Conservation (phyloP, 1,140 invertebrate species). For the Neocloeon triangulifer region DNA sequence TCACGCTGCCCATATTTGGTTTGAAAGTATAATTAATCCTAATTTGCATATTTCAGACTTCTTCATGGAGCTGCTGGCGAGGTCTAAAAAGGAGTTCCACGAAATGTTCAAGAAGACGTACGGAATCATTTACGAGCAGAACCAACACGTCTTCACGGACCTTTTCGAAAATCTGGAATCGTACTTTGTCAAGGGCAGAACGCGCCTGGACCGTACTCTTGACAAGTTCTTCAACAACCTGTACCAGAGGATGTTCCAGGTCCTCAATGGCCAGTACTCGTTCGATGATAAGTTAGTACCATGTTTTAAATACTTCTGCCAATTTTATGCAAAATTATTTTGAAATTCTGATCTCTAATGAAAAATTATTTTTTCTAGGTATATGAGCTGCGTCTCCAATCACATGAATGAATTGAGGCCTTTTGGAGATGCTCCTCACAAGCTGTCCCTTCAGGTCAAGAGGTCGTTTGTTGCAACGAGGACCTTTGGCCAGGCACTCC, state of each 20-base stretch:
- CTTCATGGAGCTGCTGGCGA: slow-evolving; percentile 60
- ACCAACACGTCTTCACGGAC: slow-evolving; percentile 77
- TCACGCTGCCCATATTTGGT: no score
- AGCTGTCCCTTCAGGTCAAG: slow-evolving; percentile 68
- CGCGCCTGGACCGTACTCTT: slow-evolving; percentile 65
- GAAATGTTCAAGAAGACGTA: slow-evolving; percentile 89
- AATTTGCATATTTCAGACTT: slow-evolving; percentile 35
- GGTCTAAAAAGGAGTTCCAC: slow-evolving; percentile 68
- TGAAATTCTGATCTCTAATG: background rate
- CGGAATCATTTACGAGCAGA: slow-evolving; percentile 83
- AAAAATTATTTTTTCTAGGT: slow-evolving; percentile 20
- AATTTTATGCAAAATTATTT: background rate
- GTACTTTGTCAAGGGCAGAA: slow-evolving; percentile 65
- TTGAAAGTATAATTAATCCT: no score
- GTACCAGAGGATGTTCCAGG: slow-evolving; percentile 90
- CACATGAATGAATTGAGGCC: slow-evolving; percentile 83
- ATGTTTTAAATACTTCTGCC: slow-evolving; percentile 1
- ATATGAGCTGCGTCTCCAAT: slow-evolving; percentile 64
- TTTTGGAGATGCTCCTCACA: slow-evolving; percentile 82
- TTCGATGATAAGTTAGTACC: slow-evolving; percentile 59
- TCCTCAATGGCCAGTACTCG: slow-evolving; percentile 72
- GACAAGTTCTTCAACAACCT: slow-evolving; percentile 81
- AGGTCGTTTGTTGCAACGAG: slow-evolving; percentile 83
- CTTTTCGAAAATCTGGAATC: slow-evolving; percentile 75
- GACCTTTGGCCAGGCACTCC: slow-evolving; percentile 74